Base-by-base conservation (phyloP, 2,888 invertebrate genomes). In the Drosophila antonietae region DNA sequence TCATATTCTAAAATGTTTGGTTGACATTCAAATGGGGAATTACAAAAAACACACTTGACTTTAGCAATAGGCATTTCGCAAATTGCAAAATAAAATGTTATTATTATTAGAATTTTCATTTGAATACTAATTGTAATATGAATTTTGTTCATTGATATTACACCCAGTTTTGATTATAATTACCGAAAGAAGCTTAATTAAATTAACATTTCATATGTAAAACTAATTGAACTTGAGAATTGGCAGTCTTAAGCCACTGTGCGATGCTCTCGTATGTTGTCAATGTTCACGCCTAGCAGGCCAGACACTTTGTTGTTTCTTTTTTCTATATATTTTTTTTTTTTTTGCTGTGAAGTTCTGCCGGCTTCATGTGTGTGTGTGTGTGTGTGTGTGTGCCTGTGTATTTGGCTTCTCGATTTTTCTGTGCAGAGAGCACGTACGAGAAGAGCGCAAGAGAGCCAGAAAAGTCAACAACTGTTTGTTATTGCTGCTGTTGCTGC, bases 351-450 rank as follows among this genome's bases (percentile, higher is more conserved):
- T 58, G 51, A 51, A 73, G 58, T 62, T 75, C 61, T 47, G 59
- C 14, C 39, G 53, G 65, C 41, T 18, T 9, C 44, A 28, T 39
- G 18, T 35, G 18, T 43, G 28, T 58, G 49, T 56, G n/a, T 20
- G 20, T 1, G 46, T 46, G 18, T 57, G 35, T 46, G 23, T 31
- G 18, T 61, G 56, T 58, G 49, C 43, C 55, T 49, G 44, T 64
- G 49, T 64, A 18, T 61, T 53, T 72, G 66, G 62, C 79, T 84
- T 82, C 84, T 79, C 79, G 83, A 74, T 71, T 56, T 55, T 83
- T 82, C 77, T 49, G 59, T 57, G 62, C 55, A 55, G 56, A 56
- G 57, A 71, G 63, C 20, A 28, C 53, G 37, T 33, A n/a, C 64
- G 35, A 33, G 37, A 41, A 12, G 35, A 43, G 35, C 61, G 49